Conservation (phyloP, 2,113 vertebrate species). For the Semnornis frantzii region DNA sequence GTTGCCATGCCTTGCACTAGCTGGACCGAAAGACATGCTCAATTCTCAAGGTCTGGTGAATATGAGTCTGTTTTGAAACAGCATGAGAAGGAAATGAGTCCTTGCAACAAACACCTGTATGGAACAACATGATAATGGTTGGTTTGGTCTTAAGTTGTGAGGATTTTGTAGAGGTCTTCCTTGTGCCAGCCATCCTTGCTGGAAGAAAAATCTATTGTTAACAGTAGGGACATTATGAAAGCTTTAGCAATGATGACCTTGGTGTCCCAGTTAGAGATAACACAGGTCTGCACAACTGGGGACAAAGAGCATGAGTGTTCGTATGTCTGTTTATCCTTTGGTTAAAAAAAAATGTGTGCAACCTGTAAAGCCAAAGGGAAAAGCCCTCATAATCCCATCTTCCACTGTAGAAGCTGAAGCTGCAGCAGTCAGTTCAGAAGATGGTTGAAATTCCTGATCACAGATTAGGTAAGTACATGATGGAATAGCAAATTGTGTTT, state of each 20-base stretch:
- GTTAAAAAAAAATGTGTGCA: neutral
- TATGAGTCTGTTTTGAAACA: neutral
- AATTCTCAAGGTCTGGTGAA: neutral
- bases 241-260: neutral
- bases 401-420: constrained; percentile 32
- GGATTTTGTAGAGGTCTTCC: neutral
- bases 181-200: neutral
- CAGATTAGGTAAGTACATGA: constrained; percentile 23
- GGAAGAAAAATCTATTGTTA: neutral
- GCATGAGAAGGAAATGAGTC: neutral
- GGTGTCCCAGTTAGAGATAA: neutral
- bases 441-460: constrained; percentile 29
- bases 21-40: neutral
- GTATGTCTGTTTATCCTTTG: neutral
- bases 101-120: neutral
- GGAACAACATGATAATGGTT: neutral
- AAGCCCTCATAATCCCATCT: neutral
- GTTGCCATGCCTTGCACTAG: fast-evolving
- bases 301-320: neutral
- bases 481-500: neutral
- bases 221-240: neutral
- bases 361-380: neutral
- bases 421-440: constrained; percentile 39
- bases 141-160: neutral
- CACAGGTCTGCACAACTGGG: neutral